Percentiles rank a stretch among this genome's conserved stretches.
These are phyloP conservation scores for Campaea margaritaria DNA, from an alignment of 2,888 invertebrate genomes.

Conservation along the genomic window DNA sequence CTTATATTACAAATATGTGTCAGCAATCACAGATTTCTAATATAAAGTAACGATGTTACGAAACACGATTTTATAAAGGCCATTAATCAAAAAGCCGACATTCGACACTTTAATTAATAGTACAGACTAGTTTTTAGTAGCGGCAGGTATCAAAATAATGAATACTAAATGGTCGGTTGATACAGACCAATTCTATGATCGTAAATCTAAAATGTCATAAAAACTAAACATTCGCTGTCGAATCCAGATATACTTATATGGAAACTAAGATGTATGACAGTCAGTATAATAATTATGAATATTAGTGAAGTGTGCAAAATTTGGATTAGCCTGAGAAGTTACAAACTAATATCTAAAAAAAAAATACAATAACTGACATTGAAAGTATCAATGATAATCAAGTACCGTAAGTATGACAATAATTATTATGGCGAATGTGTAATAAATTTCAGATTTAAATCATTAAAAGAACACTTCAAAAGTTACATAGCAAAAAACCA, in stretches of 20 bases:
- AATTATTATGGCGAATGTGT: too few relatives aligned
- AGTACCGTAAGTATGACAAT: too few relatives aligned
- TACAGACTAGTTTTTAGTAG: constrained; percentile 5
- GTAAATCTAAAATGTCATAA: constrained; percentile 18
- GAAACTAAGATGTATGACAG: constrained; percentile 12
- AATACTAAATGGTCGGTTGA: constrained; percentile 4
- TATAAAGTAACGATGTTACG: neutral
- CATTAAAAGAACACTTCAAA: too few relatives aligned
- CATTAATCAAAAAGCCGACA: constrained; percentile 5
- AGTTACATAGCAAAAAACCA: too few relatives aligned
- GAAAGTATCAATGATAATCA: too few relatives aligned
- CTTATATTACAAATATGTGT: too few relatives aligned
- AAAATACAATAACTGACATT: neutral
- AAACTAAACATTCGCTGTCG: constrained; percentile 6
- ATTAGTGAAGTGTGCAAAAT: constrained; percentile 32
- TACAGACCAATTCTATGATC: constrained; percentile 6
- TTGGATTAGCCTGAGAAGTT: constrained; percentile 4
- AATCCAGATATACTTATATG: constrained; percentile 18
- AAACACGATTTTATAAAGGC: neutral
- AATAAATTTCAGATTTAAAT: too few relatives aligned
- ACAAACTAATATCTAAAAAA: neutral
- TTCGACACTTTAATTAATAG: constrained; percentile 5
- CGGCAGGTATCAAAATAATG: neutral
- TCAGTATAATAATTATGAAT: constrained; percentile 2
- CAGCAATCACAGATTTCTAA: too few relatives aligned